These are phyloP conservation scores for Pemphredon lugubris DNA, from an alignment of 2,888 invertebrate species.

Conservation along the genomic window DNA sequence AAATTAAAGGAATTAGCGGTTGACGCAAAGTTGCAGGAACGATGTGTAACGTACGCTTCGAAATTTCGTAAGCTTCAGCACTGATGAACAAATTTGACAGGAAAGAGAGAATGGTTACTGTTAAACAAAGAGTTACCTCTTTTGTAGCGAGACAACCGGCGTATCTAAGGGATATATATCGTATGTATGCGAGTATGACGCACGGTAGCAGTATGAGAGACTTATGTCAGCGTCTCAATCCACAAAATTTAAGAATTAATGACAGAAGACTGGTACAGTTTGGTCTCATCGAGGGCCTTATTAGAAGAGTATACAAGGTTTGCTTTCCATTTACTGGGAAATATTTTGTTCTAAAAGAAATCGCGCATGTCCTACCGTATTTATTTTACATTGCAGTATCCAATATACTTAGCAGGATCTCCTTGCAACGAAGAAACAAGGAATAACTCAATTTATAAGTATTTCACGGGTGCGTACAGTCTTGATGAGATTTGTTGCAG, in stretches of 20 bases:
- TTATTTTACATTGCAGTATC: slow-evolving; percentile 72
- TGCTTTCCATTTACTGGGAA: neutral
- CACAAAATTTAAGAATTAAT: slow-evolving; percentile 88
- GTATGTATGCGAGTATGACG: slow-evolving; percentile 89
- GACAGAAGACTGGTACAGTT: slow-evolving; percentile 93
- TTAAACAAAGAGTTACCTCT: neutral
- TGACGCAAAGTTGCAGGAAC: slow-evolving; percentile 86
- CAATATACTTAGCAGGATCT: slow-evolving; percentile 73
- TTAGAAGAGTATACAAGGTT: slow-evolving; percentile 91
- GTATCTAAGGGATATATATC: slow-evolving; percentile 87
- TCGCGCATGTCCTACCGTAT: neutral
- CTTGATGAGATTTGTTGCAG: slow-evolving; percentile 96
- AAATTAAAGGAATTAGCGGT: slow-evolving; percentile 87
- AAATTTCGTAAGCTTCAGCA: slow-evolving; percentile 83
- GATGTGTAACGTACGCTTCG: slow-evolving; percentile 88
- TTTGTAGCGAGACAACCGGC: slow-evolving; percentile 85
- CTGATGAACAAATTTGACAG: neutral
- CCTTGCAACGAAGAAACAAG: slow-evolving; percentile 70
- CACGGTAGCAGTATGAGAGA: slow-evolving; percentile 90
- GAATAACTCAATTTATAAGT: slow-evolving; percentile 82
- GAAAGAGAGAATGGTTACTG: neutral
- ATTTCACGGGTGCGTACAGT: slow-evolving; percentile 91
- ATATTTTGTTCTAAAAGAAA: neutral
- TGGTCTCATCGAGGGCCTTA: slow-evolving; percentile 92
- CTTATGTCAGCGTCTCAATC: slow-evolving; percentile 87